These are phyloP conservation scores for Prosopocoilus inquinatus DNA, from an alignment of 2,888 invertebrate genomes.

Conservation along the genomic window DNA sequence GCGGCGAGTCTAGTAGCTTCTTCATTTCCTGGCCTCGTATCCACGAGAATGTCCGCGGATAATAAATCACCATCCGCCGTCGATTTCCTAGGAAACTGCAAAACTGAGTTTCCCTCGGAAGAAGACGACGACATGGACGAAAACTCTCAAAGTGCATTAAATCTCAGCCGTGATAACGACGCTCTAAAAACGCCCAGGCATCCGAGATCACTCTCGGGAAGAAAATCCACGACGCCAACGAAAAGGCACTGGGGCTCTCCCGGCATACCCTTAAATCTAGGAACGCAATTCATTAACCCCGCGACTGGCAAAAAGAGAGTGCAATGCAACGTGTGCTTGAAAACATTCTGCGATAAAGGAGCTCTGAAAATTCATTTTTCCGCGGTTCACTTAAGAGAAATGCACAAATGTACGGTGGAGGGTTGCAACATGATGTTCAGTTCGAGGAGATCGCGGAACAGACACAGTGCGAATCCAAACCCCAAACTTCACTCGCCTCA, in stretches of 20 bases:
- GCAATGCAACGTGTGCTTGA: conserved; percentile 96
- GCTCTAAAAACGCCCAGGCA: conserved; percentile 52
- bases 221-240: conserved; percentile 70
- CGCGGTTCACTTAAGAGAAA: conserved; percentile 96
- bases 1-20: conserved; percentile 64
- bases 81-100: conserved; percentile 46
- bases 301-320: conserved; percentile 95
- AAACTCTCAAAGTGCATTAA: conserved; percentile 62
- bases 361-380: conserved; percentile 99
- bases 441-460: conserved; percentile 89
- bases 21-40: conserved; percentile 60
- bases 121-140: conserved; percentile 63
- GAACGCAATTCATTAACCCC: conserved; percentile 89
- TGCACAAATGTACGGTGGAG: conserved; percentile 99
- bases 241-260: conserved; percentile 80
- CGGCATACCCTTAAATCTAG: conserved; percentile 74
- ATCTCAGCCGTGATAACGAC: conserved; percentile 60
- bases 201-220: conserved; percentile 51
- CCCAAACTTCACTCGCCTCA: conserved; percentile 97
- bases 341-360: conserved; percentile 99
- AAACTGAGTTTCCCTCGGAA: conserved; percentile 56
- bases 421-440: conserved; percentile 99
- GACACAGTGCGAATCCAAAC: conserved; percentile 97
- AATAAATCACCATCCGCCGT: conserved; percentile 51
- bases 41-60: conserved; percentile 53